Conservation (phyloP, 2,888 invertebrate species). For the Chaetogeoica ovagalla region DNA sequence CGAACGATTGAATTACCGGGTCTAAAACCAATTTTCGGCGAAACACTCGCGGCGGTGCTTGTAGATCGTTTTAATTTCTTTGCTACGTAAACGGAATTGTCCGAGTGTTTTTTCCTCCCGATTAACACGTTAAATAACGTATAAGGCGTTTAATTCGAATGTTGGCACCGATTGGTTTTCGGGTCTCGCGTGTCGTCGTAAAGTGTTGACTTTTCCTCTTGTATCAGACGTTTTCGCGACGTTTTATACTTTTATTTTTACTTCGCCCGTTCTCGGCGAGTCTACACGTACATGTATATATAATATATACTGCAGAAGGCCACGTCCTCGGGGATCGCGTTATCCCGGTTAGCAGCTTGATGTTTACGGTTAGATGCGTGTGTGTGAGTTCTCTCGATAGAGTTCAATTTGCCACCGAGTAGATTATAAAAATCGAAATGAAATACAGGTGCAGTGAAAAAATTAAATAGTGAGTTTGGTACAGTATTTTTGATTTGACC, state of each 20-base stretch:
- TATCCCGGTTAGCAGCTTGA: conserved; percentile 4
- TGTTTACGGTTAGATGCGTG: too few relatives aligned
- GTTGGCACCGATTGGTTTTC: conserved; percentile 39
- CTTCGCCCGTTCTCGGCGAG: neutral
- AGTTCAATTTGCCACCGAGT: conserved; percentile 18
- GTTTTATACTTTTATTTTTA: conserved; percentile 21
- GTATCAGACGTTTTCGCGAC: conserved; percentile 9
- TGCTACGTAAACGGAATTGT: neutral
- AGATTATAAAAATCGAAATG: neutral
- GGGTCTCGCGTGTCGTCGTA: conserved; percentile 47
- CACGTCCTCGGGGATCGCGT: conserved; percentile 27
- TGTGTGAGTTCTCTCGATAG: conserved; percentile 19
- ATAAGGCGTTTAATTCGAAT: conserved; percentile 31
- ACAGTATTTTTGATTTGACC: too few relatives aligned
- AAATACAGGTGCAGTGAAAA: too few relatives aligned
- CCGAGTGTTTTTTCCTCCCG: neutral
- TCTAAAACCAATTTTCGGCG: conserved; percentile 16
- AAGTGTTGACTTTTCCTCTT: conserved; percentile 40
- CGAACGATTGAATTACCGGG: too few relatives aligned
- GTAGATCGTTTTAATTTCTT: conserved; percentile 4
- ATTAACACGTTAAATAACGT: neutral
- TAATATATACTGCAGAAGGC: neutral
- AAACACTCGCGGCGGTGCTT: conserved; percentile 1
- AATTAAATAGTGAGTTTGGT: too few relatives aligned
- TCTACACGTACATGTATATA: too few relatives aligned